phyloP scores from a whole-genome alignment of 1,140 invertebrate species.

The Cydia splendana region DNA sequence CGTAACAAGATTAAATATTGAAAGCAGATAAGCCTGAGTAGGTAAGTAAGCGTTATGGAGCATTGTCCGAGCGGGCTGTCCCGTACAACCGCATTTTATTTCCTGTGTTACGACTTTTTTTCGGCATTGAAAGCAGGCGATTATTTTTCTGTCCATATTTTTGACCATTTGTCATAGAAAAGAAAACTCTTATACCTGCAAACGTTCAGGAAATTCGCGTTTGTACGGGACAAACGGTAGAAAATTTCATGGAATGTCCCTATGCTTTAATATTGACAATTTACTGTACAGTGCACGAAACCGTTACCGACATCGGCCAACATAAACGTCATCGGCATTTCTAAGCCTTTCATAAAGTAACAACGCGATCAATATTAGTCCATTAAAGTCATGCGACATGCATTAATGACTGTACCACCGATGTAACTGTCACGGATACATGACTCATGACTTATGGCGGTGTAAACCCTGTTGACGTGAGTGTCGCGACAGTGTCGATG shows the following conservation, averaged over 20 bases:
- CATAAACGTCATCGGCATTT: slow-evolving; percentile 43
- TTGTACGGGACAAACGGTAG: too few relatives aligned
- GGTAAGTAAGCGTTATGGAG: background rate
- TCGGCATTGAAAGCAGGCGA: too few relatives aligned
- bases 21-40: background rate
- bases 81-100: too few relatives aligned
- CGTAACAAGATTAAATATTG: too few relatives aligned
- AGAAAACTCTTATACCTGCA: too few relatives aligned
- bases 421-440: slow-evolving; percentile 62
- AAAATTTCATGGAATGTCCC: too few relatives aligned
- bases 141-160: too few relatives aligned
- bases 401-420: slow-evolving; percentile 61
- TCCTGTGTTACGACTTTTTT: too few relatives aligned
- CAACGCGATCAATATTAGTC: slow-evolving; percentile 53
- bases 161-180: too few relatives aligned
- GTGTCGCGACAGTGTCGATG: slow-evolving; percentile 57
- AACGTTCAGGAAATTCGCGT: too few relatives aligned
- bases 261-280: background rate
- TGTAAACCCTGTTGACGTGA: slow-evolving; percentile 53
- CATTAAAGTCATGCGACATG: slow-evolving; percentile 58
- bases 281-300: background rate
- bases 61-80: too few relatives aligned
- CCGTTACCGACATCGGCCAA: slow-evolving; percentile 15
- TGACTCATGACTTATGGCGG: slow-evolving; percentile 61
- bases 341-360: slow-evolving; percentile 44